Percentiles rank a stretch among this genome's conserved stretches.
phyloP scores from a whole-genome alignment of 2,888 invertebrate genomes.

The Rhabditophanes sp. region DNA sequence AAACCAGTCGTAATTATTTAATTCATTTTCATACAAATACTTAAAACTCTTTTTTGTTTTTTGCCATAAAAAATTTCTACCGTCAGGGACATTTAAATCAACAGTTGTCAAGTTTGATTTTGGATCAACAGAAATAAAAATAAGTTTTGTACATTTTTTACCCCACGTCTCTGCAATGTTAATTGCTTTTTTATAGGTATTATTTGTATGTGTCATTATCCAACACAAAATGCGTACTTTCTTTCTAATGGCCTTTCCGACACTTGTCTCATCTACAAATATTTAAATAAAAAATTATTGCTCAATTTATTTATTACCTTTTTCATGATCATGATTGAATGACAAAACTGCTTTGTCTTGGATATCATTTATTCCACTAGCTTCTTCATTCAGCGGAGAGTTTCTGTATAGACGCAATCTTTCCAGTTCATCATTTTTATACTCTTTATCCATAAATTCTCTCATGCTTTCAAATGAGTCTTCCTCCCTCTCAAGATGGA shows the following conservation, averaged over 20 bases:
- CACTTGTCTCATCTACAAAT: slow-evolving; percentile 6
- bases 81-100: slow-evolving; percentile 6
- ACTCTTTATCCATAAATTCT: too few species aligned
- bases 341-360: too few species aligned
- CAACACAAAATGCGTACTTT: slow-evolving; percentile 8
- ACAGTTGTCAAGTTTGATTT: slow-evolving; percentile 9
- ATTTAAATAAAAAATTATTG: too few species aligned
- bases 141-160: slow-evolving; percentile 8
- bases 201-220: slow-evolving; percentile 8
- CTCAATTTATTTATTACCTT: too few species aligned
- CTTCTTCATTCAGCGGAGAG: too few species aligned
- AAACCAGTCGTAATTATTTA: slow-evolving; percentile 12
- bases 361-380: too few species aligned
- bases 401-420: too few species aligned
- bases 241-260: slow-evolving; percentile 2
- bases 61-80: slow-evolving; percentile 7
- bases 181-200: slow-evolving; percentile 6
- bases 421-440: too few species aligned
- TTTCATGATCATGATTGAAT: too few species aligned
- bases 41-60: slow-evolving; percentile 9
- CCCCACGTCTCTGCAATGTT: slow-evolving; percentile 6
- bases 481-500: too few species aligned
- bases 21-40: slow-evolving; percentile 9
- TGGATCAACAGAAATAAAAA: slow-evolving; percentile 6
- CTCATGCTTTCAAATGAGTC: too few species aligned